Percentiles rank a stretch among this genome's conserved stretches.
Conservation (phyloP, 2,888 invertebrate species). For the Pterostichus madidus region DNA sequence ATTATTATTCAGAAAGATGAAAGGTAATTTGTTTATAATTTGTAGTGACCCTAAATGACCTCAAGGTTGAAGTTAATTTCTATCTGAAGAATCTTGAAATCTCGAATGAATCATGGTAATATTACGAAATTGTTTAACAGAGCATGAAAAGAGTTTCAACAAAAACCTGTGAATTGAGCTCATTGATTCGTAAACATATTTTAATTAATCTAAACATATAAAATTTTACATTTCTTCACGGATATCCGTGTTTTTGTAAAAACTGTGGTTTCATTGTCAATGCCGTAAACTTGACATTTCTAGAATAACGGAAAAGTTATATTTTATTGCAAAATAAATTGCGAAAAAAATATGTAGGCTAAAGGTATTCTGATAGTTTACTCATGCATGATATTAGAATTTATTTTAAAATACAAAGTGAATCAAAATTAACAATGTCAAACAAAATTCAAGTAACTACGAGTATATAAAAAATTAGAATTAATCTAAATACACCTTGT, state of each 20-base stretch:
- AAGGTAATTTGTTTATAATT: background rate
- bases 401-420: background rate
- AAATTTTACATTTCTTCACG: slow-evolving; percentile 39
- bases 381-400: too few relatives aligned
- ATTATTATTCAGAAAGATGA: too few relatives aligned
- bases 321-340: background rate
- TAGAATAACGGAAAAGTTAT: slow-evolving; percentile 7
- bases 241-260: slow-evolving; percentile 1
- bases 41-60: slow-evolving; percentile 8
- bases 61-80: slow-evolving; percentile 11
- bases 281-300: slow-evolving; percentile 21
- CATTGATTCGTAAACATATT: slow-evolving; percentile 58
- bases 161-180: slow-evolving; percentile 27
- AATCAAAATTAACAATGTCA: too few relatives aligned
- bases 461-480: too few relatives aligned
- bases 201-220: slow-evolving; percentile 35
- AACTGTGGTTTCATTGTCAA: slow-evolving; percentile 34
- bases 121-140: slow-evolving; percentile 56
- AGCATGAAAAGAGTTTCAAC: slow-evolving; percentile 52
- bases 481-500: too few relatives aligned
- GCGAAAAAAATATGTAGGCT: background rate
- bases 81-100: slow-evolving; percentile 15
- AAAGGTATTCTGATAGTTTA: background rate
- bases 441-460: too few relatives aligned
- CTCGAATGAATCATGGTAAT: slow-evolving; percentile 20